Percentiles rank a stretch among this genome's conserved stretches.
These are phyloP conservation scores for Aelia acuminata DNA, from an alignment of 2,888 invertebrate species.

Conservation along the genomic window DNA sequence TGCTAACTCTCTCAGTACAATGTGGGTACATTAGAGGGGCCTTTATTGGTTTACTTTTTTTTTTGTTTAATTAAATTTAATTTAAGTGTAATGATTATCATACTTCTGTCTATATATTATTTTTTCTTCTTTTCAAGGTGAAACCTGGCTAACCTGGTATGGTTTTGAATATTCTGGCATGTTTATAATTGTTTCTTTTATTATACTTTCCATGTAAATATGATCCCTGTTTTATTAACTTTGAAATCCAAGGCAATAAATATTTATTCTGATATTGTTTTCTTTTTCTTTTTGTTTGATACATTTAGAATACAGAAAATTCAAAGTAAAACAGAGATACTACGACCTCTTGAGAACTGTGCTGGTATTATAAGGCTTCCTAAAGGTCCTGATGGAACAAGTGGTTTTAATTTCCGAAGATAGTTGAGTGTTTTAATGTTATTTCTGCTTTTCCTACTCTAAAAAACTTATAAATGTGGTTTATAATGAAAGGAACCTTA, in stretches of 20 bases:
- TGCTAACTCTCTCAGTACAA: too few species aligned
- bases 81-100: constrained; percentile 51
- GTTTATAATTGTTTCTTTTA: constrained; percentile 66
- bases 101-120: constrained; percentile 48
- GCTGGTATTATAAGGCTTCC: constrained; percentile 79
- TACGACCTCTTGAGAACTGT: constrained; percentile 71
- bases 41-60: background rate
- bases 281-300: constrained; percentile 28
- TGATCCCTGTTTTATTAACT: constrained; percentile 28
- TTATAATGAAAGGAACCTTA: background rate
- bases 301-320: constrained; percentile 68
- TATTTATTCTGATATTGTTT: constrained; percentile 46
- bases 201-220: constrained; percentile 66
- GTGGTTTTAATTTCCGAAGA: constrained; percentile 79
- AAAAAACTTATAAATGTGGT: constrained; percentile 22
- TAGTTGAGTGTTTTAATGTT: constrained; percentile 69
- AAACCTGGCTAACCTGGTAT: constrained; percentile 15
- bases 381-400: constrained; percentile 84
- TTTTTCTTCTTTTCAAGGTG: constrained; percentile 36
- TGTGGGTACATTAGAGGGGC: too few species aligned
- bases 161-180: constrained; percentile 33
- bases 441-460: constrained; percentile 25
- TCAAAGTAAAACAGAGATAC: constrained; percentile 70
- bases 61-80: too few species aligned
- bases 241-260: constrained; percentile 34